phyloP scores from a whole-genome alignment of 23 tunicate genomes.

The Diplosoma virens region DNA sequence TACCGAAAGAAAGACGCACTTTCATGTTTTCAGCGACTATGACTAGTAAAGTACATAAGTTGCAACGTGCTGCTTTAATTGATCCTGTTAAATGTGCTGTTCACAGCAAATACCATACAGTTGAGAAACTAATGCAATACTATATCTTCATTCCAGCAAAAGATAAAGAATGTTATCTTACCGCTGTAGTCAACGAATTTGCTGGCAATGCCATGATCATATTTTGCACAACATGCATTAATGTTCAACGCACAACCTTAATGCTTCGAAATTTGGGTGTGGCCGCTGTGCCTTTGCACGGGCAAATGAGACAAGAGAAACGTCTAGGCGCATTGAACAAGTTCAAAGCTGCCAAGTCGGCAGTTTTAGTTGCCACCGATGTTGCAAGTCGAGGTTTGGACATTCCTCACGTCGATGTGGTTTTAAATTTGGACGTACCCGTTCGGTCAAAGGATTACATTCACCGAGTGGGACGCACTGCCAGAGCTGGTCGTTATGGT shows the following conservation, averaged over 20 bases:
- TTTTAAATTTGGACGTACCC: constrained; percentile 81
- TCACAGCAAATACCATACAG: constrained; percentile 86
- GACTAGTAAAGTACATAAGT: constrained; percentile 91
- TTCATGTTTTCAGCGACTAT: constrained; percentile 93
- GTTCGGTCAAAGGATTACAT: constrained; percentile 88
- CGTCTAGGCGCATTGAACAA: constrained; percentile 84
- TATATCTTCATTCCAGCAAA: constrained; percentile 85
- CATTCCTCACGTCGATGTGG: constrained; percentile 92
- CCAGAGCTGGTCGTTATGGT: constrained; percentile 93
- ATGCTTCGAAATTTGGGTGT: constrained; percentile 63
- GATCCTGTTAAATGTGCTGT: constrained; percentile 91
- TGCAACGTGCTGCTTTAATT: constrained; percentile 87
- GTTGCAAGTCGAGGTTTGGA: constrained; percentile 96
- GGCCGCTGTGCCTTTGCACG: constrained; percentile 84
- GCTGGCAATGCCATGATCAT: constrained; percentile 85
- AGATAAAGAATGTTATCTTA: constrained; percentile 82
- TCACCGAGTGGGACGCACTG: constrained; percentile 95
- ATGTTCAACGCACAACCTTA: constrained; percentile 65
- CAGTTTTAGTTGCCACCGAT: constrained; percentile 85
- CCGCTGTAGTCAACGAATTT: constrained; percentile 77
- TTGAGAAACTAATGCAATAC: constrained; percentile 71
- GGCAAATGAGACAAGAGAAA: constrained; percentile 92
- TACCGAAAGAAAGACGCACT: constrained; percentile 85
- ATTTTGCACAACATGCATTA: constrained; percentile 80
- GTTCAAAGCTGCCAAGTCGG: constrained; percentile 70